Evolutionary conservation across 2,113 vertebrate genomes (phyloP), one percentile per base, ranked within the genome.

Genomic region (Choloepus hoffmanni): DNA sequence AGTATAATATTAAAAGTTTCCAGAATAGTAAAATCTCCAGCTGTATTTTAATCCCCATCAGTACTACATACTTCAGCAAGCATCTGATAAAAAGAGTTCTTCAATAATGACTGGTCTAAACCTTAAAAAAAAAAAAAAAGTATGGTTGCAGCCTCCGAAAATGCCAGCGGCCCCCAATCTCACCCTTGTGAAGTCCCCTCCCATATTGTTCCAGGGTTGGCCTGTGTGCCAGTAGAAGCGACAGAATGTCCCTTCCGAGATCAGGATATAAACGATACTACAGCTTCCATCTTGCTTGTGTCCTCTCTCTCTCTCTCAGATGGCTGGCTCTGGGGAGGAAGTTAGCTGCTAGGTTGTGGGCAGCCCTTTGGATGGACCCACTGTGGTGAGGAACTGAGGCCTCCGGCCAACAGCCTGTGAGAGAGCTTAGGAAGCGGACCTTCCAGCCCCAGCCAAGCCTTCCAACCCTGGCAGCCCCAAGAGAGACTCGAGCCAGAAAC

Each of bases 1-100:
- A 53, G 21, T 77, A 74, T 21, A 86, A 65, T n/a, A 90, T 53
- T 74, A 60, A 88, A 95, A 81, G 45, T 85, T 92, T 89, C 89
- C 62, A 86, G 60, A 93, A 84, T 7, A 70, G 83, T 85, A 79
- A 90, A 91, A 90, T 76, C 70, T 65, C 67, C 53, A 90, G 83
- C 72, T 92, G 30, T 68, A 45, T 92, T 94, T 95, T 94, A 68
- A 90, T 90, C 72, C 84, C 70, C 53, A 85, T 50, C 2, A 67
- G 78, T 48, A 87, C 50, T 15, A 82, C 23, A 74, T 86, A 85
- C 60, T 95, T 93, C 68, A 53, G 26, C 40, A 85, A 85, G 63
- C 63, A 87, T 33, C 40, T 53, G 60, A 93, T 84, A 68, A 26
- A 50, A 87, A 82, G 30, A 45, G n/a, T 45, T 79, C 74, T 33